phyloP scores from a whole-genome alignment of 2,888 invertebrate genomes.

The Linnaemya vulpina region DNA sequence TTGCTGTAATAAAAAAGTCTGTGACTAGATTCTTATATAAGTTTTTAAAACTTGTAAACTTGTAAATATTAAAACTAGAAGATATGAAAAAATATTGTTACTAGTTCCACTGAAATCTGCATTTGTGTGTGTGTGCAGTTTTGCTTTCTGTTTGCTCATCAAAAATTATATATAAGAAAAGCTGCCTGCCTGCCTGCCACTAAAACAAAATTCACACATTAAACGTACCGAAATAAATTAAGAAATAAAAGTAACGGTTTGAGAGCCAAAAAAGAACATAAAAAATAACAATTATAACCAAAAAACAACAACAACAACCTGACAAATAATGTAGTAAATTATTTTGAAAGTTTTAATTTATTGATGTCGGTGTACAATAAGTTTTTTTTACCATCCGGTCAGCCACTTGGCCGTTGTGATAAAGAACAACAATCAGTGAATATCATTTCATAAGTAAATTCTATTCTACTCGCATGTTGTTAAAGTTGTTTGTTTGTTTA shows the following conservation, averaged over 20 bases:
- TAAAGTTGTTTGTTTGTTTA: slow-evolving; percentile 2
- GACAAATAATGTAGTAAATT: slow-evolving; percentile 58
- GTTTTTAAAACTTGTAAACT: slow-evolving; percentile 26
- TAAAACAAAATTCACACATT: slow-evolving; percentile 58
- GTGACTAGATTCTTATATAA: slow-evolving; percentile 53
- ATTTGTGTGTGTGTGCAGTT: slow-evolving; percentile 9
- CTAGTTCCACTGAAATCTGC: slow-evolving; percentile 64
- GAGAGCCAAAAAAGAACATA: slow-evolving; percentile 36
- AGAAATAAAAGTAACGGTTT: slow-evolving; percentile 53
- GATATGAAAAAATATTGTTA: slow-evolving; percentile 6
- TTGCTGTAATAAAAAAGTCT: slow-evolving; percentile 27
- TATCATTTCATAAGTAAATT: background rate
- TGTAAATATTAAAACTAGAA: slow-evolving; percentile 18
- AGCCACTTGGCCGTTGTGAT: background rate
- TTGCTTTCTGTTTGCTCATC: slow-evolving; percentile 9
- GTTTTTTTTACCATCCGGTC: background rate
- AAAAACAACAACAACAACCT: slow-evolving; percentile 47
- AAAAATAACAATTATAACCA: slow-evolving; percentile 38
- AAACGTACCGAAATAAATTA: slow-evolving; percentile 1
- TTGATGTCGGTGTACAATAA: background rate
- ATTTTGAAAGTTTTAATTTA: slow-evolving; percentile 25
- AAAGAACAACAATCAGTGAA: background rate
- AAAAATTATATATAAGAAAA: slow-evolving; percentile 17
- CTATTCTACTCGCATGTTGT: background rate
- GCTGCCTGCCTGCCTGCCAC: too few relatives aligned